A percentile compares a stretch with the other conserved stretches of the same genome.
Conservation (phyloP, 2,888 invertebrate genomes). For the Abrostola tripartita region DNA sequence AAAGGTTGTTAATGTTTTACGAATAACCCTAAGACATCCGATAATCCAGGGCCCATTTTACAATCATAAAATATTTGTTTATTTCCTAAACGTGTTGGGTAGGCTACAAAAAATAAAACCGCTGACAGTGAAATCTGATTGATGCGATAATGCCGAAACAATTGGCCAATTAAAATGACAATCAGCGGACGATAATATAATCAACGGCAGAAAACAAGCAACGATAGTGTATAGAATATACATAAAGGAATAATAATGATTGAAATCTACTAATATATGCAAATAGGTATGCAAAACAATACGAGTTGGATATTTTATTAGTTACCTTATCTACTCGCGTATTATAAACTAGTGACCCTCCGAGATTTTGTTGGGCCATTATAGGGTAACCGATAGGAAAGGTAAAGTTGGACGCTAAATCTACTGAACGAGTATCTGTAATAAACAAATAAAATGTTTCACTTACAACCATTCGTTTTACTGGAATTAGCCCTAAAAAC, state of each 20-base stretch:
- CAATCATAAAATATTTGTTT: no score
- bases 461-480: neutral
- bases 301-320: constrained; percentile 4
- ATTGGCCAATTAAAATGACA: constrained; percentile 3
- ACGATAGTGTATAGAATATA: neutral
- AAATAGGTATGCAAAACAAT: constrained; percentile 5
- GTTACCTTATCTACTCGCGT: constrained; percentile 1
- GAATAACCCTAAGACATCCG: no score
- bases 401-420: neutral
- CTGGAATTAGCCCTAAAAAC: no score
- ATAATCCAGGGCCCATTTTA: no score
- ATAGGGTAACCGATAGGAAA: constrained; percentile 1
- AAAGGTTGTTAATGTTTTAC: no score
- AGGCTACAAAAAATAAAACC: no score
- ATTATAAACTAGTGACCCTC: constrained; percentile 6
- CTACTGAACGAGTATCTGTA: neutral
- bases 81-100: no score
- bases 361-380: neutral
- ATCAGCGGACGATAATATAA: neutral
- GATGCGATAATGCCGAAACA: neutral
- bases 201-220: no score
- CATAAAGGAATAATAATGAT: neutral
- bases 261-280: neutral
- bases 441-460: neutral
- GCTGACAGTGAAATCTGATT: neutral